Base-by-base conservation (phyloP, 35 echinoderm and acorn worm species). In the Lytechinus variegatus region DNA sequence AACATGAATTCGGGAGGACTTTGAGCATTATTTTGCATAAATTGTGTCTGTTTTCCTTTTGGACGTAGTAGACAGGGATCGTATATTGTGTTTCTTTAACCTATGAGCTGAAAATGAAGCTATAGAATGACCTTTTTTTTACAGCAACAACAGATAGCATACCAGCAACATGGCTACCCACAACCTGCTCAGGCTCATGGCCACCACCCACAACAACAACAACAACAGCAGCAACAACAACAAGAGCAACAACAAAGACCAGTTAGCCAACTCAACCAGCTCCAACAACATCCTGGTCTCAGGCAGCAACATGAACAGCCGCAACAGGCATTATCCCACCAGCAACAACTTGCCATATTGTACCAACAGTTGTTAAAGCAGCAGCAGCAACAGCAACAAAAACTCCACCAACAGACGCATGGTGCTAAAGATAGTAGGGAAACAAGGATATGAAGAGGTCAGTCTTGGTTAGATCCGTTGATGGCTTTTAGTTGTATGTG, bases 361-460 rank as follows among this genome's bases (percentile, higher is more conserved):
- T 54, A 93, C 27, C 92, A 55, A 56, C 92, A 93, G 55, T 54
- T 53, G 92, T 27, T 28, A 27, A 9, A 93, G 28, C 92, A 93
- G 52, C 92, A 93, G 55, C 92, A 93, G 52, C 92, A 93, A 93
- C 92, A 54, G 27, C 91, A 55, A 33, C 92, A 93, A 55, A 33
- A 93, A 54, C 52, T 53, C 28, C 52, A 93, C 3, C 52, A 93
- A 44, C 53, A 28, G 54, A 54, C 10, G 3, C 29, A 28, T 8
- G 92, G 52, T 27, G 53, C 52, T 28, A 93, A 93, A 57, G 92
- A 93, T 57, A 54, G 92, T 9, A 9, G 92, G 57, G 92, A 93
- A 54, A 93, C 92, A 93, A 93, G 92, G 24, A 93, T 93, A 93
- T 93, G 92, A 93, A 55, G 88, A 93, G 52, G 13, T 55, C 4